phyloP scores from a whole-genome alignment of 1,140 invertebrate genomes.

The Zaprionus africanus region DNA sequence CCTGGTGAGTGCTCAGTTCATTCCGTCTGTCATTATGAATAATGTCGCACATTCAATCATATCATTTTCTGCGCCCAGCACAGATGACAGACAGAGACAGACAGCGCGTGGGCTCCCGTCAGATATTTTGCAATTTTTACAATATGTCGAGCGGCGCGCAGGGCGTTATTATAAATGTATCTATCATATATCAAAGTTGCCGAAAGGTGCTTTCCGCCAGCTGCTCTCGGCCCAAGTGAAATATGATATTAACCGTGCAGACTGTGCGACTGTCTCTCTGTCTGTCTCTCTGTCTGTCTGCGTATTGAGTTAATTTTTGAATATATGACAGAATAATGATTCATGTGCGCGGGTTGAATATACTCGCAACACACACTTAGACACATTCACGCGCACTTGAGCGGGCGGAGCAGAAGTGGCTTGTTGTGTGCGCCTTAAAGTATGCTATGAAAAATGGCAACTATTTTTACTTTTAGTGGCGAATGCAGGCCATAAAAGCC shows the following conservation, averaged over 20 bases:
- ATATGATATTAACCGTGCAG: slow-evolving; percentile 42
- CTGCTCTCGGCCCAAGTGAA: slow-evolving; percentile 30
- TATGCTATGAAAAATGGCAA: slow-evolving; percentile 43
- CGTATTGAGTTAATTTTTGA: slow-evolving; percentile 11
- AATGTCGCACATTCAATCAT: slow-evolving; percentile 42
- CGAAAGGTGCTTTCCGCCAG: slow-evolving; percentile 20
- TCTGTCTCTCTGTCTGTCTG: not conserved
- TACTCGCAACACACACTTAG: slow-evolving; percentile 11
- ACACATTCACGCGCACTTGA: slow-evolving; percentile 1
- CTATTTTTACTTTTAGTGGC: slow-evolving; percentile 36
- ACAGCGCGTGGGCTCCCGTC: not conserved
- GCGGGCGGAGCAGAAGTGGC: not conserved
- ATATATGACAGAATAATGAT: slow-evolving; percentile 37
- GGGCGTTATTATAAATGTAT: slow-evolving; percentile 39
- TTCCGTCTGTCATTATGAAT: slow-evolving; percentile 23
- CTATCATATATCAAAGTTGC: slow-evolving; percentile 49
- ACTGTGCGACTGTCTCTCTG: not conserved
- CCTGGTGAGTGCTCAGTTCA: slow-evolving; percentile 1
- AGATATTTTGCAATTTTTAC: slow-evolving; percentile 35
- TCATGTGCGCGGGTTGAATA: slow-evolving; percentile 21
- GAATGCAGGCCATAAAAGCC: slow-evolving; percentile 19
- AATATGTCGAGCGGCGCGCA: slow-evolving; percentile 17
- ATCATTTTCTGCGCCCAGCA: slow-evolving; percentile 30
- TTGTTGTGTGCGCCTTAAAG: slow-evolving; percentile 26
- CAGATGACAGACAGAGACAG: slow-evolving; percentile 26